phyloP scores from a whole-genome alignment of 2,888 invertebrate genomes.

The Erebia ligea region DNA sequence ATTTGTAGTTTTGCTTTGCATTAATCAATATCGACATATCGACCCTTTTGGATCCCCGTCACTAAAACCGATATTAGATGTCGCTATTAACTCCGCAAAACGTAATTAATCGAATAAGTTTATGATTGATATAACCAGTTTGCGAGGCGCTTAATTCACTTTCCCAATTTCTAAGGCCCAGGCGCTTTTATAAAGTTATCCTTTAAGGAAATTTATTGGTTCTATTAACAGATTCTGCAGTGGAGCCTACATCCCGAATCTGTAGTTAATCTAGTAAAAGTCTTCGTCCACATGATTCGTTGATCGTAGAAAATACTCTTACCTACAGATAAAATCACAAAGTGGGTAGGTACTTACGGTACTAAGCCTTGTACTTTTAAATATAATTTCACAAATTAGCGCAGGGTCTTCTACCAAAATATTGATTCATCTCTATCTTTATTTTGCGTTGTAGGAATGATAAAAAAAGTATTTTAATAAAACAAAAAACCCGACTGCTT shows the following conservation, averaged over 20 bases:
- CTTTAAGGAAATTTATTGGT: constrained; percentile 78
- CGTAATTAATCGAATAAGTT: constrained; percentile 84
- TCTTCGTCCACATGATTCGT: background rate
- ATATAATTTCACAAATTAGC: no score
- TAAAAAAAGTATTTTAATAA: no score
- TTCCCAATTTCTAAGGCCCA: constrained; percentile 74
- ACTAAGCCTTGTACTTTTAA: no score
- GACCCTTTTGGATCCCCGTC: constrained; percentile 48
- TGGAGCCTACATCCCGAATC: constrained; percentile 43
- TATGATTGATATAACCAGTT: constrained; percentile 84
- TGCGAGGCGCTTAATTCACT: constrained; percentile 82
- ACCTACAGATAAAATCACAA: no score
- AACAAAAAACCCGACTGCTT: no score
- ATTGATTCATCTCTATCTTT: no score
- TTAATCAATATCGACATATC: constrained; percentile 27
- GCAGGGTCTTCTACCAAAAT: no score
- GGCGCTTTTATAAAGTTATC: constrained; percentile 79
- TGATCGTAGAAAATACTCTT: no score
- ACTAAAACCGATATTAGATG: constrained; percentile 77
- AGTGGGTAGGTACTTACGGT: no score
- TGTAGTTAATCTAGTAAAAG: background rate
- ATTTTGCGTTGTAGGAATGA: no score
- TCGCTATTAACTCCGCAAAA: constrained; percentile 84
- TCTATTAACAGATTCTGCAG: constrained; percentile 72
- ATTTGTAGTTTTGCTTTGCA: background rate